Conservation (phyloP, 2,797 vertebrate genomes). For the Pseudotriccus pelzelni region DNA sequence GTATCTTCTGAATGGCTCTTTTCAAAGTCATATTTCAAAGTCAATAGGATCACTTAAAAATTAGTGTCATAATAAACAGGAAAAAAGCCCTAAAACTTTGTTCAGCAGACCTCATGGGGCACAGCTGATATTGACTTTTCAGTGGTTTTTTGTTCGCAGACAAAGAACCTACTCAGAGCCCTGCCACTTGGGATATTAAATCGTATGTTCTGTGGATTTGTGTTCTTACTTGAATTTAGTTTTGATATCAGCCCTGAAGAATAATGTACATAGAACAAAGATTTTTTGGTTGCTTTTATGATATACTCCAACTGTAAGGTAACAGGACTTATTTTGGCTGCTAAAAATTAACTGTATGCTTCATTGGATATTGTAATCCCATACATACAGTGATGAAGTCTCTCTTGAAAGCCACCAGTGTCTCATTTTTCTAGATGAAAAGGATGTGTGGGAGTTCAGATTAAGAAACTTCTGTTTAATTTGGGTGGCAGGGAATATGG, state of each 20-base stretch:
- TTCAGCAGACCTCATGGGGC: not conserved
- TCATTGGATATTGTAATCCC: not conserved
- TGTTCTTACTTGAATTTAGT: not conserved
- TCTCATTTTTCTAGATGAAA: not conserved
- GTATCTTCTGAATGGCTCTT: not conserved
- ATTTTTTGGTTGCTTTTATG: not conserved
- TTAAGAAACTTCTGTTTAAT: not conserved
- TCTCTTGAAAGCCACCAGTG: not conserved
- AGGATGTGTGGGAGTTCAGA: not conserved
- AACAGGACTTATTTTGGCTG: not conserved
- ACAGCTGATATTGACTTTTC: not conserved
- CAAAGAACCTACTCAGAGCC: not conserved
- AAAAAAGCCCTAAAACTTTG: not conserved
- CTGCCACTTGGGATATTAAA: not conserved
- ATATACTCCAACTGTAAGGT: not conserved
- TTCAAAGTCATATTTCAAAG: not conserved
- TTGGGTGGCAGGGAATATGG: not conserved
- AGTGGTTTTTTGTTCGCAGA: not conserved
- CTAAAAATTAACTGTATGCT: not conserved
- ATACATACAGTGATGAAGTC: not conserved
- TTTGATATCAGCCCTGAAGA: not conserved
- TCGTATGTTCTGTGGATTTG: not conserved
- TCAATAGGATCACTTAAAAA: not conserved
- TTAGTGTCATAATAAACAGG: not conserved
- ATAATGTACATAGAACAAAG: not conserved